Evolutionary conservation across 2,888 invertebrate species (phyloP).

Genomic region (Rhagium mordax): DNA sequence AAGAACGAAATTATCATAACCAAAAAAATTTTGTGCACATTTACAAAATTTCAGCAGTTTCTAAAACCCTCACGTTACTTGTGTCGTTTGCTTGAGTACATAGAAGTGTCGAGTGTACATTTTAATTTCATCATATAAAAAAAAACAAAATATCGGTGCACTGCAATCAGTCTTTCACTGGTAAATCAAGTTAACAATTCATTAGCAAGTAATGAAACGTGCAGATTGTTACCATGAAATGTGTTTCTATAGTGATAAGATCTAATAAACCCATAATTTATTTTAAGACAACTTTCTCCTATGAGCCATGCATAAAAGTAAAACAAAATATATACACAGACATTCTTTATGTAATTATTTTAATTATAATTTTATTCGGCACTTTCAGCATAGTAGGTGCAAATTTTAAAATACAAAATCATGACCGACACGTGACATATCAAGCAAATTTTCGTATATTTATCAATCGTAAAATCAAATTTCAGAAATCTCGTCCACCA

Average conservation of each 20-base stretch:
- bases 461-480: too few relatives aligned
- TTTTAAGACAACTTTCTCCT: slow-evolving; percentile 24
- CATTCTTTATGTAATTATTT: slow-evolving; percentile 2
- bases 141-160: too few relatives aligned
- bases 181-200: background rate
- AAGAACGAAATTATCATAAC: too few relatives aligned
- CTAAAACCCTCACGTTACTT: too few relatives aligned
- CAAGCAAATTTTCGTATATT: too few relatives aligned
- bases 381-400: background rate
- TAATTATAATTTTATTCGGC: background rate
- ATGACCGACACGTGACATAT: background rate
- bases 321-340: background rate
- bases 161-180: too few relatives aligned
- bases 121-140: too few relatives aligned
- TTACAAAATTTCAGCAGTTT: too few relatives aligned
- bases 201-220: slow-evolving; percentile 15
- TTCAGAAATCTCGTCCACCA: too few relatives aligned
- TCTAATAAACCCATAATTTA: slow-evolving; percentile 14
- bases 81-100: too few relatives aligned
- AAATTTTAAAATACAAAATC: background rate
- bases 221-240: slow-evolving; percentile 12
- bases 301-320: background rate
- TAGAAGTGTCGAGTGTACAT: too few relatives aligned
- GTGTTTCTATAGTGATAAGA: slow-evolving; percentile 19
- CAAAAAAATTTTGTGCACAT: too few relatives aligned